phyloP scores from a whole-genome alignment of 2,888 invertebrate genomes.

The Bombylius major region DNA sequence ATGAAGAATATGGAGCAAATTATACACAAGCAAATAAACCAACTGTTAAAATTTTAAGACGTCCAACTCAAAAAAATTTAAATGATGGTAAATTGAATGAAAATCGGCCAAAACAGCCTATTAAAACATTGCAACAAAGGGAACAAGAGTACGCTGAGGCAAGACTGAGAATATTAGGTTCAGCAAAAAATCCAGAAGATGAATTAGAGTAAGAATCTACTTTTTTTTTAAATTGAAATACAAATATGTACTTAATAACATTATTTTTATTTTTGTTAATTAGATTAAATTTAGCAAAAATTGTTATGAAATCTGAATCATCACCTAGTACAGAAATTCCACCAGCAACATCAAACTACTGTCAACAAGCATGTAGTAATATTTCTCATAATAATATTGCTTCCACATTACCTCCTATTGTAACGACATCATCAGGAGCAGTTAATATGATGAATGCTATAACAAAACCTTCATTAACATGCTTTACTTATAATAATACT shows the following conservation, averaged over 20 bases:
- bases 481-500: not conserved
- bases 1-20: conserved; percentile 67
- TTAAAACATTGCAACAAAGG: conserved; percentile 75
- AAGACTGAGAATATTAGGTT: conserved; percentile 76
- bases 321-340: not conserved
- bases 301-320: not conserved
- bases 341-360: no score
- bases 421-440: no score
- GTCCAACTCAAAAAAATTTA: conserved; percentile 45
- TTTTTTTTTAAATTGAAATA: no score
- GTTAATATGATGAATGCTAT: not conserved
- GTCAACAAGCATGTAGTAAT: not conserved
- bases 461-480: not conserved
- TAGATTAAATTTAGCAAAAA: not conserved
- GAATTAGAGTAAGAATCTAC: conserved; percentile 40
- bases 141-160: conserved; percentile 92
- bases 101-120: conserved; percentile 56
- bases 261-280: no score
- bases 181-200: conserved; percentile 69
- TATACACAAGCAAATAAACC: conserved; percentile 62
- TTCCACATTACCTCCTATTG: not conserved
- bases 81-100: conserved; percentile 50
- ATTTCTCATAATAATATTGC: not conserved
- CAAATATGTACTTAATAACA: no score
- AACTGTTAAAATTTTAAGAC: conserved; percentile 70